These are phyloP conservation scores for Ophion ventricosus DNA, from an alignment of 2,888 invertebrate genomes.

Conservation along the genomic window DNA sequence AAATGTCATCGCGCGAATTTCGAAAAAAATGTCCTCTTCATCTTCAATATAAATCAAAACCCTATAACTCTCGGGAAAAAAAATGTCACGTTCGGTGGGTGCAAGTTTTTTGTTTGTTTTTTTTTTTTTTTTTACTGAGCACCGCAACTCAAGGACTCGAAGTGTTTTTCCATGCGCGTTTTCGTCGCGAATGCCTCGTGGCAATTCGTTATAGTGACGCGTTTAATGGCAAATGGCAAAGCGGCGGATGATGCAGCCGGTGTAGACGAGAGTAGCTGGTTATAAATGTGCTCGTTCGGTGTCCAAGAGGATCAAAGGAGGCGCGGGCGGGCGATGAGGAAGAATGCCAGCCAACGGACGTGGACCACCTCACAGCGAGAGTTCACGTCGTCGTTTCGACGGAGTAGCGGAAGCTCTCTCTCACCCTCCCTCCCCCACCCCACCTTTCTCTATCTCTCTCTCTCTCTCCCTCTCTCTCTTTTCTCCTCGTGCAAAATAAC, in stretches of 20 bases:
- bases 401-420: constrained; percentile 59
- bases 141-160: not conserved
- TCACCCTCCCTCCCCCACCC: not conserved
- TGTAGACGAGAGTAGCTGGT: constrained; percentile 47
- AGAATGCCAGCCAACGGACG: constrained; percentile 40
- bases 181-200: constrained; percentile 20
- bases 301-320: constrained; percentile 68
- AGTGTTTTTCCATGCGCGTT: constrained; percentile 30
- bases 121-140: not conserved
- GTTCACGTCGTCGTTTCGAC: constrained; percentile 63
- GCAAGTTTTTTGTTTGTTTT: not conserved
- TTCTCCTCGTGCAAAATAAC: constrained; percentile 56
- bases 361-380: constrained; percentile 66
- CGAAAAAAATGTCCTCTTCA: not conserved
- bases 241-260: constrained; percentile 58
- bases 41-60: not conserved
- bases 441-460: not conserved
- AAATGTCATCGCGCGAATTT: not conserved
- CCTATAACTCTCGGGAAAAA: not conserved
- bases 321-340: constrained; percentile 54
- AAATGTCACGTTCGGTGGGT: not conserved
- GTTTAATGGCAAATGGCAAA: constrained; percentile 63
- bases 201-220: constrained; percentile 65
- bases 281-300: constrained; percentile 67
- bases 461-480: not conserved